These are phyloP conservation scores for Aegithalos caudatus DNA, from an alignment of 2,113 vertebrate genomes.

Conservation along the genomic window DNA sequence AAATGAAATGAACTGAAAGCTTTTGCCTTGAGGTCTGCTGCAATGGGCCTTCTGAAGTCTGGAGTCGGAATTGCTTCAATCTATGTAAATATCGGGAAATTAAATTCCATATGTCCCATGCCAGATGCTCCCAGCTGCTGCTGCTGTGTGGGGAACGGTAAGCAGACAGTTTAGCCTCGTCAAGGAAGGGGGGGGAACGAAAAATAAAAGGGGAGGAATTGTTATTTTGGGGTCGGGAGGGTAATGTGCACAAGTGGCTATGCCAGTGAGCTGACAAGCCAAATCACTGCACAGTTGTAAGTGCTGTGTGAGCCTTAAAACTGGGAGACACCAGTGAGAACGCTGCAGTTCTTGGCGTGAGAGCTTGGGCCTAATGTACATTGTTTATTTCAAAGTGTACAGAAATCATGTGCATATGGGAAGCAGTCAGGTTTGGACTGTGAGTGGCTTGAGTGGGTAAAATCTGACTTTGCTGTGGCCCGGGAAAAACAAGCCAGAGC, in stretches of 20 bases:
- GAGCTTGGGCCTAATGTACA: background rate
- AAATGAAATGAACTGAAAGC: conserved; percentile 66
- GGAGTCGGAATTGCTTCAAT: conserved; percentile 72
- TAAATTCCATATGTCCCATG: conserved; percentile 74
- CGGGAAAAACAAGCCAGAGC: background rate
- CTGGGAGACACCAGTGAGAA: conserved; percentile 23
- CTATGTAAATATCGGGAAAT: conserved; percentile 81
- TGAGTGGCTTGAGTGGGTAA: background rate
- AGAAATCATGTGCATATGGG: background rate
- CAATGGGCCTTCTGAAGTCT: conserved; percentile 65
- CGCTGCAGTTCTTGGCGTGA: background rate
- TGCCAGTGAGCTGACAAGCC: conserved; percentile 62
- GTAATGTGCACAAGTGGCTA: conserved; percentile 10
- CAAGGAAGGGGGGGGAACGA: background rate
- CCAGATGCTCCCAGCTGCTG: conserved; percentile 75
- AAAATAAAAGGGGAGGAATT: conserved; percentile 4
- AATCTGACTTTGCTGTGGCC: background rate
- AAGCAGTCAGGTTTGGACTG: background rate
- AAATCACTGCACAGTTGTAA: conserved; percentile 25
- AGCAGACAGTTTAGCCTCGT: conserved; percentile 63
- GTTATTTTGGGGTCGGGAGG: conserved; percentile 30
- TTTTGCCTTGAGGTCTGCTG: conserved; percentile 67
- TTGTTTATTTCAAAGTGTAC: conserved; percentile 48
- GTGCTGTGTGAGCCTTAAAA: conserved; percentile 6
- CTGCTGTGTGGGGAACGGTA: conserved; percentile 63